Percentiles rank a stretch among this genome's conserved stretches.
Conservation (phyloP, 2,888 invertebrate genomes). For the Oxyteleia sp. region DNA sequence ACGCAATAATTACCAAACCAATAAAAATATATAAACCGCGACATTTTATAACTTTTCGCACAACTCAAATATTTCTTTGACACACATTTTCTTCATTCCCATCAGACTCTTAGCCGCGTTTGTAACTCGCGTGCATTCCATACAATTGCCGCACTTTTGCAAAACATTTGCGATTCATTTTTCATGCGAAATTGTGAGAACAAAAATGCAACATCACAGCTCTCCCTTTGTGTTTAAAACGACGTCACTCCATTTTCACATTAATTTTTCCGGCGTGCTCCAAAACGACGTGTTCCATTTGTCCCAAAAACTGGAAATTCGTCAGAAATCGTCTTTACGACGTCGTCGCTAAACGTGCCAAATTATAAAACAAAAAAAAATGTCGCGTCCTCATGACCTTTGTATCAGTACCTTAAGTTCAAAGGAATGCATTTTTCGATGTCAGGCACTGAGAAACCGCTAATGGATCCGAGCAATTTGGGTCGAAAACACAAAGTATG, state of each 20-base stretch:
- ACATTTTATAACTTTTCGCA: no score
- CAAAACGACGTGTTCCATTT: conserved; percentile 9
- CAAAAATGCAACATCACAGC: background rate
- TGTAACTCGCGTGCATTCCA: conserved; percentile 8
- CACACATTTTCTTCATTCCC: no score
- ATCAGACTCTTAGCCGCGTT: conserved; percentile 8
- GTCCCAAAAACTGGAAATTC: background rate
- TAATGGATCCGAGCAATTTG: conserved; percentile 79
- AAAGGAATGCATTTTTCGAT: background rate
- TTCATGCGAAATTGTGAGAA: conserved; percentile 5
- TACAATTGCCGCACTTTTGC: conserved; percentile 14
- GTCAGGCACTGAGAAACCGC: background rate
- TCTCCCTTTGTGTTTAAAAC: conserved; percentile 2
- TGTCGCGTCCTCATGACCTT: no score
- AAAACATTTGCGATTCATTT: conserved; percentile 20
- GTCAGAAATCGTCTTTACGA: background rate
- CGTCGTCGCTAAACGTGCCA: no score
- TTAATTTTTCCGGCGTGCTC: conserved; percentile 11
- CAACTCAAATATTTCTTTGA: no score
- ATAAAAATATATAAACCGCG: no score
- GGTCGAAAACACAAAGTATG: conserved; percentile 72
- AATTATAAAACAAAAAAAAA: no score
- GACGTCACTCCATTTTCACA: conserved; percentile 9
- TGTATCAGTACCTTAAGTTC: no score
- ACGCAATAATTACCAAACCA: no score